Conservation (phyloP, 2,888 invertebrate species). For the Mimumesa dahlbomi region DNA sequence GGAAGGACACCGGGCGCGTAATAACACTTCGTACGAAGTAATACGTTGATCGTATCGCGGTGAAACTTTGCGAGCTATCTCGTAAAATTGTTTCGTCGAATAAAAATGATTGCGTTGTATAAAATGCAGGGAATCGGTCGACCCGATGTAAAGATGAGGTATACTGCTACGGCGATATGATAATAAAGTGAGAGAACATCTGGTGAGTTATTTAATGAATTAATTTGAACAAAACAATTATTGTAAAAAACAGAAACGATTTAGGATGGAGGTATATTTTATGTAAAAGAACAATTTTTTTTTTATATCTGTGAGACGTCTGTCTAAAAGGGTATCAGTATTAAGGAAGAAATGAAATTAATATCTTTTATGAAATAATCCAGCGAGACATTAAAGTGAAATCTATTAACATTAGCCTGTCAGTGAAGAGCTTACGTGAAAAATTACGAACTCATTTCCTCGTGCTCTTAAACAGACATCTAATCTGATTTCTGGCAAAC, state of each 20-base stretch:
- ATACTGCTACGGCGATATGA: too few species aligned
- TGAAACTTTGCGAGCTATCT: neutral
- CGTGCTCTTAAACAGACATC: conserved; percentile 30
- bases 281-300: too few species aligned
- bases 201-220: too few species aligned
- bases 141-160: too few species aligned
- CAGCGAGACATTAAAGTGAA: conserved; percentile 24
- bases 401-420: conserved; percentile 24
- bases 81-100: conserved; percentile 9
- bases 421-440: conserved; percentile 25
- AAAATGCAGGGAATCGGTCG: neutral
- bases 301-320: too few species aligned
- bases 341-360: too few species aligned
- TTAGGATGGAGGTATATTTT: neutral
- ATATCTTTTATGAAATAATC: too few species aligned
- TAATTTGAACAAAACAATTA: too few species aligned
- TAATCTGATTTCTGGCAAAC: conserved; percentile 48
- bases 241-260: neutral
- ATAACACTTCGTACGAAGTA: neutral
- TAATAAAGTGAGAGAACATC: too few species aligned
- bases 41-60: neutral
- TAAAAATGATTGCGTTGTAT: conserved; percentile 15
- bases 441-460: conserved; percentile 42
- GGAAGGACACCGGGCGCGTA: too few species aligned
- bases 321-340: too few species aligned